Evolutionary conservation across 2,113 vertebrate genomes (phyloP).

Genomic region (Sprattus sprattus): DNA sequence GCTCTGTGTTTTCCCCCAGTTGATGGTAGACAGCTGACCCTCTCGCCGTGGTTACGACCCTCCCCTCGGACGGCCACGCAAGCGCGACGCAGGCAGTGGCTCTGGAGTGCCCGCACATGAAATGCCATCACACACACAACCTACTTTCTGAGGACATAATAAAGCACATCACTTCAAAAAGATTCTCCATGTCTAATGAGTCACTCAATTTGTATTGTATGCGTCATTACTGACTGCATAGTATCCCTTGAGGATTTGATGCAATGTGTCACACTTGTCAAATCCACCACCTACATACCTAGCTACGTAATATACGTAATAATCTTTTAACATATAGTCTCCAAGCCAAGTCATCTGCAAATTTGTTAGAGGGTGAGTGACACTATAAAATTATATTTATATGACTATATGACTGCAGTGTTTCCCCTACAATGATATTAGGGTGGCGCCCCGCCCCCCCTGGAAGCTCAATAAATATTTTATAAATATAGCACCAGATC

Average conservation of each 20-base stretch:
- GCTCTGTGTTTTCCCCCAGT: not conserved
- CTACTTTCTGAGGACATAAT: not conserved
- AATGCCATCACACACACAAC: not conserved
- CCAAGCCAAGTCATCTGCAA: not conserved
- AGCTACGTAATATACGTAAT: not conserved
- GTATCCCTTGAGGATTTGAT: not conserved
- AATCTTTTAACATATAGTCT: not conserved
- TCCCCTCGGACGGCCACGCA: not conserved
- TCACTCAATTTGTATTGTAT: no score
- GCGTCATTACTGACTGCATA: not conserved
- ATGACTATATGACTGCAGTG: no score
- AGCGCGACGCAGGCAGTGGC: constrained; percentile 30
- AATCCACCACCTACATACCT: not conserved
- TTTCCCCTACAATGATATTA: no score
- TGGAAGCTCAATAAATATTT: no score
- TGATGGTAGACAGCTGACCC: not conserved
- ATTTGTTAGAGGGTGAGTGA: not conserved
- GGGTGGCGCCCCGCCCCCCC: no score
- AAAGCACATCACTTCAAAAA: not conserved
- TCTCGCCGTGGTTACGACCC: constrained; percentile 34
- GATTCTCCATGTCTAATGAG: not conserved
- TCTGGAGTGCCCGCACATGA: constrained; percentile 18
- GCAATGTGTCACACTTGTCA: not conserved
- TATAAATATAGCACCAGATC: no score
- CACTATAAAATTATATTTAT: not conserved